Percentiles rank a stretch among this genome's conserved stretches.
These are phyloP conservation scores for Scaptomyza parva DNA, from an alignment of 2,888 invertebrate species.

Conservation along the genomic window DNA sequence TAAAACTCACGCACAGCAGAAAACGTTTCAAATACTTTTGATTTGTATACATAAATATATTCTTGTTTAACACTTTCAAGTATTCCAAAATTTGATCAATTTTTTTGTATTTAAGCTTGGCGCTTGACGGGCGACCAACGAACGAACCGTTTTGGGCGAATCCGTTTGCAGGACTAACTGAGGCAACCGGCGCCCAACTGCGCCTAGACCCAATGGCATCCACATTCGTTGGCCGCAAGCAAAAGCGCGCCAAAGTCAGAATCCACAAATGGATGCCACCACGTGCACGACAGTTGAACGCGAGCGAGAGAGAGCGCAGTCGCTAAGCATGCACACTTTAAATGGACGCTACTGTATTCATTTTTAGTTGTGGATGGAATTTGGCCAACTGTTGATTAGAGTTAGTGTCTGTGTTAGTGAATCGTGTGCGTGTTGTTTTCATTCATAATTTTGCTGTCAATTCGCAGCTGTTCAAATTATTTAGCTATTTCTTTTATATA, in stretches of 20 bases:
- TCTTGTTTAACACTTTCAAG: conserved; percentile 14
- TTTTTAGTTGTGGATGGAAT: conserved; percentile 2
- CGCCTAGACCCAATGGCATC: conserved; percentile 30
- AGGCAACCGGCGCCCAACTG: conserved; percentile 46
- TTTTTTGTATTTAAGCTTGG: conserved; percentile 2
- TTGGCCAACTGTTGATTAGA: conserved; percentile 53
- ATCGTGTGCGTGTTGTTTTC: conserved; percentile 34
- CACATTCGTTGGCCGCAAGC: conserved; percentile 25
- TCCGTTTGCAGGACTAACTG: conserved; percentile 72
- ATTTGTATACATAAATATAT: conserved; percentile 20
- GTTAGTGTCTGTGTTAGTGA: conserved; percentile 14
- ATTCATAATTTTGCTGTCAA: conserved; percentile 37
- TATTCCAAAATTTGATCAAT: no score
- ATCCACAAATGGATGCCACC: conserved; percentile 58
- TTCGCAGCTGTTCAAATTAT: conserved; percentile 17
- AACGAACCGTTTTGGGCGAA: conserved; percentile 64
- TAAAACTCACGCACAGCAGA: not conserved
- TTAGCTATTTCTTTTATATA: not conserved
- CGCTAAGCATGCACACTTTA: conserved; percentile 11
- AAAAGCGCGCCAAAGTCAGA: conserved; percentile 61
- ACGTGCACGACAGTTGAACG: conserved; percentile 46
- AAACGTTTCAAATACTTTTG: not conserved
- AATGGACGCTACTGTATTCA: conserved; percentile 22
- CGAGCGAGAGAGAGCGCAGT: conserved; percentile 35
- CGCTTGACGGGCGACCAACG: conserved; percentile 36